Conservation (phyloP, 2,113 vertebrate species). For the Aepyceros melampus region DNA sequence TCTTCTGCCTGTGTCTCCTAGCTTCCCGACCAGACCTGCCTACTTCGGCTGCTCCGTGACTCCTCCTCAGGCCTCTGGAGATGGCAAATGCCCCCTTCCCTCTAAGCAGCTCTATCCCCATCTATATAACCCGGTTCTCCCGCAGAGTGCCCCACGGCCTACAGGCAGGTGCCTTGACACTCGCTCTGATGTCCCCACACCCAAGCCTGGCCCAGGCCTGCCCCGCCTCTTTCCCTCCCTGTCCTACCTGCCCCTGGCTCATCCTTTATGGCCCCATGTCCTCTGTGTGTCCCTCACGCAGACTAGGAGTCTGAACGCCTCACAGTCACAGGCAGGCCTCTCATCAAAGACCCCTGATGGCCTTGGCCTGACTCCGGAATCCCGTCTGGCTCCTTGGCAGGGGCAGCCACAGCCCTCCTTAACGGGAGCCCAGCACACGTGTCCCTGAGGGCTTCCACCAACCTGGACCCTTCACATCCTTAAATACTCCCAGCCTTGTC, state of each 20-base stretch:
- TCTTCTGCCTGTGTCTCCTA: background rate
- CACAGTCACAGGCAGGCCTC: background rate
- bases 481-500: background rate
- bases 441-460: background rate
- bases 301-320: background rate
- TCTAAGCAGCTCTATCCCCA: too few relatives aligned
- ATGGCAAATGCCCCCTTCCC: background rate
- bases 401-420: background rate
- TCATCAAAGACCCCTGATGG: background rate
- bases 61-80: background rate
- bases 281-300: background rate
- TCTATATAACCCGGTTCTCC: rapidly evolving
- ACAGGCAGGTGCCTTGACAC: too few relatives aligned
- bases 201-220: background rate
- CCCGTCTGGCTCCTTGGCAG: rapidly evolving
- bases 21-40: background rate
- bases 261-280: background rate
- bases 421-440: rapidly evolving
- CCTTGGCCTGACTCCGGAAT: background rate
- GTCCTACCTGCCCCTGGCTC: background rate
- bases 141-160: rapidly evolving
- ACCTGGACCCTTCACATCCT: background rate
- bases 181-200: background rate
- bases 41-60: rapidly evolving
- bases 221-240: rapidly evolving